Evolutionary conservation across 2,797 vertebrate species (phyloP), one percentile per base, ranked within the genome.

Genomic region (Cryptoprocta ferox): DNA sequence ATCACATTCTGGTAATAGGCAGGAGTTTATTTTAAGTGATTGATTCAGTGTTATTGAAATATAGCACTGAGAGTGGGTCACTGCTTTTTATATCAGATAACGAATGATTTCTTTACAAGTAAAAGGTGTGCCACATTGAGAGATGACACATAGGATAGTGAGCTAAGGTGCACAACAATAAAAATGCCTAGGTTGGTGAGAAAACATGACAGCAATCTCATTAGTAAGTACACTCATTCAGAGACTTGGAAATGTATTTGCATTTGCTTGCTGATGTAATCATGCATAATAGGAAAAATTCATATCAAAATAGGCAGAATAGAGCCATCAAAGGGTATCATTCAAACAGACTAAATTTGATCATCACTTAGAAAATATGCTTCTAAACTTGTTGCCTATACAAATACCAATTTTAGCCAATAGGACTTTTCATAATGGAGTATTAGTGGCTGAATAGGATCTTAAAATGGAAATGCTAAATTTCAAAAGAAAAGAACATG

Each of bases 381-480:
- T 92, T 86, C 82, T 95, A 92, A 96, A 65, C 79, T 96, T 91
- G 96, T 87, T 66, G 94, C 91, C 66, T 86, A 75, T 75, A 86
- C 91, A 95, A 97, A 94, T 93, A 94, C 39, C 56, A 91, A 97
- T 80, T 92, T 97, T 89, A 97, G 39, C 96, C 95, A 91, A 97
- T 93, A 83, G 85, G 35, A 81, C 35, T 42, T 56, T 96, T 97
- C 91, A 90, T 84, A 96, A 92, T 94, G 71, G 75, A 86, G 68
- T 89, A 86, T 96, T 97, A 97, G 61, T 75, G 75, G 53, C 79
- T 97, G 92, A 98, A 98, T 97, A 66, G 76, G 61, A 83, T 79
- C 91, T 95, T 48, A 96, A 98, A 98, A 96, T 97, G 95, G 97
- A 98, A 97, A 84, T 80, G 75, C 88, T 94, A 89, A 97, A 96